Conservation (phyloP, 2,113 vertebrate genomes). For the Leptobrachium ailaonicum region DNA sequence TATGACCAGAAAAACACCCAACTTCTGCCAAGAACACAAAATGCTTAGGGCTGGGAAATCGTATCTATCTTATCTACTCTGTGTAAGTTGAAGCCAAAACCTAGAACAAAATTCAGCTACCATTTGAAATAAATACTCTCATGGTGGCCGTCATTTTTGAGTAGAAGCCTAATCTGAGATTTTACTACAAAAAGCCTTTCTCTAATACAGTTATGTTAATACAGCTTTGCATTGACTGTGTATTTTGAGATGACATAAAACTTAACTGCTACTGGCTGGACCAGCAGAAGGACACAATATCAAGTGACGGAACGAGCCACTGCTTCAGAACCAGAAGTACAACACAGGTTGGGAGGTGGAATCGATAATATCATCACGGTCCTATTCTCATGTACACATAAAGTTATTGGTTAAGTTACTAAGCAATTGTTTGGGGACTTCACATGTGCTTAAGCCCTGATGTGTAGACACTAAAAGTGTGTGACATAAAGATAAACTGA, state of each 20-base stretch:
- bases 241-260: slow-evolving; percentile 29
- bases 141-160: slow-evolving; percentile 41
- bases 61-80: slow-evolving; percentile 10
- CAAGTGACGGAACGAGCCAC: slow-evolving; percentile 20
- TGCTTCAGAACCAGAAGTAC: background rate
- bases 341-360: background rate
- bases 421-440: background rate
- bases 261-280: slow-evolving; percentile 42
- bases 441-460: background rate
- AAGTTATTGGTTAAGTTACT: background rate
- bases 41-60: slow-evolving; percentile 26
- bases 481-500: slow-evolving; percentile 14
- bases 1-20: slow-evolving; percentile 71
- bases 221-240: slow-evolving; percentile 35
- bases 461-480: background rate
- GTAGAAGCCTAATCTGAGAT: slow-evolving; percentile 21
- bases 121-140: slow-evolving; percentile 24
- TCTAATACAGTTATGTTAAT: slow-evolving; percentile 13
- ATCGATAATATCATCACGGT: slow-evolving; percentile 11
- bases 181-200: slow-evolving; percentile 37
- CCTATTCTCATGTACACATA: slow-evolving; percentile 1
- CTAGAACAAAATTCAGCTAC: slow-evolving; percentile 29
- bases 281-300: slow-evolving; percentile 38
- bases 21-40: slow-evolving; percentile 15
- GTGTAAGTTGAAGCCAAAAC: slow-evolving; percentile 44